phyloP scores from a whole-genome alignment of 2,113 vertebrate species.

The Centropus bengalensis region DNA sequence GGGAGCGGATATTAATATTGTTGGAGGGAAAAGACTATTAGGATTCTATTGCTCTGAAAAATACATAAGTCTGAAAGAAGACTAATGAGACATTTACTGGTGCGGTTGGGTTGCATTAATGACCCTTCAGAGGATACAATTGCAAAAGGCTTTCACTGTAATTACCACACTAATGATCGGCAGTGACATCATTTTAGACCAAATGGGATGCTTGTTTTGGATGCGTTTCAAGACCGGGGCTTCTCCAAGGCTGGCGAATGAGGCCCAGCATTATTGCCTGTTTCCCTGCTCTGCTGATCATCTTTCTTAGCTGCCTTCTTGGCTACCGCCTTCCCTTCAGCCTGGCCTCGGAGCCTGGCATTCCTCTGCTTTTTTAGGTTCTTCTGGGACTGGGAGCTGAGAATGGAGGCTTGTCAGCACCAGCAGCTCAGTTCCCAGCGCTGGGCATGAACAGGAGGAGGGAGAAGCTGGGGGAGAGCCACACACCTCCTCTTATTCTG shows the following conservation, averaged over 20 bases:
- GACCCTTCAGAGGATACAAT: slow-evolving; percentile 77
- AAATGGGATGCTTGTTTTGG: slow-evolving; percentile 67
- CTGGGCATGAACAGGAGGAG: neutral
- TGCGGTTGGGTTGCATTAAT: slow-evolving; percentile 76
- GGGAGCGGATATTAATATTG: slow-evolving; percentile 60
- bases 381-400: slow-evolving; percentile 39
- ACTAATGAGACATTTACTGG: slow-evolving; percentile 81
- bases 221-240: slow-evolving; percentile 68
- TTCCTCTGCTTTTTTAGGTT: slow-evolving; percentile 47
- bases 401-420: slow-evolving; percentile 59
- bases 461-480: neutral
- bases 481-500: neutral
- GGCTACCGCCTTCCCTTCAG: slow-evolving; percentile 48
- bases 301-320: neutral
- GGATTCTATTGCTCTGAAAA: slow-evolving; percentile 78
- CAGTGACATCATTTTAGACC: slow-evolving; percentile 76
- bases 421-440: accelerated
- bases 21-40: slow-evolving; percentile 56
- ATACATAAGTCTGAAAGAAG: slow-evolving; percentile 77
- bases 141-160: slow-evolving; percentile 79
- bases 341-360: neutral
- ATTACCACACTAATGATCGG: slow-evolving; percentile 79
- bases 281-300: slow-evolving; percentile 27
- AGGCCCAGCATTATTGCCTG: slow-evolving; percentile 33
- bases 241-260: neutral